These are phyloP conservation scores for Setophaga petechia DNA, from an alignment of 2,113 vertebrate species.

Conservation along the genomic window DNA sequence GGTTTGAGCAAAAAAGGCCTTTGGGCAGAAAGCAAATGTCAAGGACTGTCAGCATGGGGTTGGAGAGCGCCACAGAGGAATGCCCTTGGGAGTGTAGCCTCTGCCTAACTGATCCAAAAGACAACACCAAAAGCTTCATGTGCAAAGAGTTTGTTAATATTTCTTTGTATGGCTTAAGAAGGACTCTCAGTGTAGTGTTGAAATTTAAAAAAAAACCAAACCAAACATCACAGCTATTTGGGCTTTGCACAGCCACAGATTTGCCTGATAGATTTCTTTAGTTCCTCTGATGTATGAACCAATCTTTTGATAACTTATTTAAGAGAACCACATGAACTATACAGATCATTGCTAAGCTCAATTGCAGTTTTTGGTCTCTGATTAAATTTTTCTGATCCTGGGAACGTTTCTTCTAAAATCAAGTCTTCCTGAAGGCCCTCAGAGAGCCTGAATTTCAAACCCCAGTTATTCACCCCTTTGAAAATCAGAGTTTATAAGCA, in stretches of 20 bases:
- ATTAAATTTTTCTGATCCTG: neutral
- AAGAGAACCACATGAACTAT: neutral
- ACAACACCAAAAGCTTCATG: constrained; percentile 2
- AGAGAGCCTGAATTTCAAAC: neutral
- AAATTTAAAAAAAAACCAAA: neutral
- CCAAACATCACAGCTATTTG: neutral
- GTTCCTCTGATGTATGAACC: neutral
- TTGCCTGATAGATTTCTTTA: neutral
- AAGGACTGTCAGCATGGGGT: neutral
- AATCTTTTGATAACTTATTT: neutral
- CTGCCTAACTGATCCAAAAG: constrained; percentile 31
- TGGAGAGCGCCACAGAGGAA: constrained; percentile 31
- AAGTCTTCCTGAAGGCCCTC: neutral
- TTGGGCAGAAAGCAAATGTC: constrained; percentile 24
- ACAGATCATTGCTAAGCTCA: neutral
- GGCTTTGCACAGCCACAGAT: neutral
- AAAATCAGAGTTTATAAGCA: neutral
- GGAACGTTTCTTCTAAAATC: neutral
- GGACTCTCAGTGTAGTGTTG: neutral
- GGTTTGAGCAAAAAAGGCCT: neutral
- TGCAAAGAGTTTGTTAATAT: constrained; percentile 3
- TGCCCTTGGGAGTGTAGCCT: neutral
- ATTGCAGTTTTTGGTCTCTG: neutral
- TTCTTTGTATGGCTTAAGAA: neutral
- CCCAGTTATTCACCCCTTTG: neutral